A percentile compares a stretch with the other conserved stretches of the same genome.
Evolutionary conservation across 2,113 vertebrate genomes (phyloP).

Genomic region (Syngnathus scovelli): DNA sequence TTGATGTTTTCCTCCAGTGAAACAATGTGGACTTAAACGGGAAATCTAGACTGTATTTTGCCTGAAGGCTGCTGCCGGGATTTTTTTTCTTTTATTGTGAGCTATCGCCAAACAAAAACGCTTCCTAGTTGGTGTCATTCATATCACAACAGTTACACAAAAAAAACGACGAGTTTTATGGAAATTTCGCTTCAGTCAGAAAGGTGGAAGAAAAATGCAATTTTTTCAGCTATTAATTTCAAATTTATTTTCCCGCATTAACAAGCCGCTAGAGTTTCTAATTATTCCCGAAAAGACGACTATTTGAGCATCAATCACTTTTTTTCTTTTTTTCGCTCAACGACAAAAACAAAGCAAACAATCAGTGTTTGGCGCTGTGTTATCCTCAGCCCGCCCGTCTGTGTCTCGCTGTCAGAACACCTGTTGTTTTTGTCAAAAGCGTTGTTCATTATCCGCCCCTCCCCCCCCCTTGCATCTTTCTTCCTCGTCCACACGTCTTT

Average conservation of each 20-base stretch:
- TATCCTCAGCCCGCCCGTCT: conserved; percentile 6
- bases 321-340: conserved; percentile 1
- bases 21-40: conserved; percentile 21
- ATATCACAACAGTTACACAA: background rate
- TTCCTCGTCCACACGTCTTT: conserved; percentile 24
- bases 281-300: background rate
- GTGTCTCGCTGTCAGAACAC: conserved; percentile 19
- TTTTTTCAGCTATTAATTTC: conserved; percentile 3
- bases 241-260: background rate
- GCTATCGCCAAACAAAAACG: background rate
- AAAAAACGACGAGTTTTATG: background rate
- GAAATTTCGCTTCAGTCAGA: background rate
- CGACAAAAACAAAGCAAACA: conserved; percentile 5
- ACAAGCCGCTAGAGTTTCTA: background rate
- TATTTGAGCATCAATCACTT: background rate
- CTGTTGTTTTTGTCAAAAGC: conserved; percentile 21
- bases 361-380: background rate
- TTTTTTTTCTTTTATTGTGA: background rate
- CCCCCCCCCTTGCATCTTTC: conserved; percentile 1
- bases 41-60: conserved; percentile 19
- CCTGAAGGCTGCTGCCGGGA: conserved; percentile 20
- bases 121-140: conserved; percentile 8
- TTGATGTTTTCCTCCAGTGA: background rate
- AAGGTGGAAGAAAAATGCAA: no score
- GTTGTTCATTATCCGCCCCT: conserved; percentile 27